Conservation (phyloP, 2,113 vertebrate species). For the Callithrix jacchus region DNA sequence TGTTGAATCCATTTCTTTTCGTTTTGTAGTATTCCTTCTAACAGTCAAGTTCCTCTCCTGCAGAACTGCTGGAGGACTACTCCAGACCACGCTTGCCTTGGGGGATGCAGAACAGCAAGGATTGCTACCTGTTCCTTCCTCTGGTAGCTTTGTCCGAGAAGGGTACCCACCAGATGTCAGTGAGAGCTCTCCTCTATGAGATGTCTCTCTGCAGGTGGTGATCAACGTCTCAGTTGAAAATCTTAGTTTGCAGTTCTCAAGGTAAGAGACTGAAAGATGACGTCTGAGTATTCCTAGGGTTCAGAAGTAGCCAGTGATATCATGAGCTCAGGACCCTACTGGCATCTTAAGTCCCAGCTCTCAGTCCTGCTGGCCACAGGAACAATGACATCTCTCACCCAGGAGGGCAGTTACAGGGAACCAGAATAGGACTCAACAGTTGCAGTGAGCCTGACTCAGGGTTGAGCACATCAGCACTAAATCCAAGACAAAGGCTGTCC, state of each 20-base stretch:
- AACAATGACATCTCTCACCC: background rate
- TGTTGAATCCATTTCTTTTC: too few species aligned
- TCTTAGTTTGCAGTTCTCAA: constrained; percentile 48
- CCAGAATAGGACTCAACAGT: background rate
- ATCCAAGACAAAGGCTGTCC: constrained; percentile 55
- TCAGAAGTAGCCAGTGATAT: constrained; percentile 2
- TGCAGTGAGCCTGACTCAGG: background rate
- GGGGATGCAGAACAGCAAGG: too few species aligned
- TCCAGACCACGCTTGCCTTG: too few species aligned
- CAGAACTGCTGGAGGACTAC: too few species aligned
- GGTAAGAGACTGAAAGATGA: constrained; percentile 55
- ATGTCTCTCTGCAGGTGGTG: too few species aligned
- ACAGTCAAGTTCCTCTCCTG: too few species aligned
- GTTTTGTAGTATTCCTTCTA: too few species aligned
- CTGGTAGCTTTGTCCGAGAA: too few species aligned
- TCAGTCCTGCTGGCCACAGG: background rate
- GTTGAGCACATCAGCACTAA: background rate
- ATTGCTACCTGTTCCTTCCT: too few species aligned
- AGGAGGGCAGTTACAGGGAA: fast-evolving
- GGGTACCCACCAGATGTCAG: too few species aligned
- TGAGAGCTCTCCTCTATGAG: too few species aligned
- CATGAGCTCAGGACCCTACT: background rate
- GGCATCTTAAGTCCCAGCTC: background rate
- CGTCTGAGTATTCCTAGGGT: constrained; percentile 1
- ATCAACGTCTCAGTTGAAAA: constrained; percentile 48